A percentile compares a stretch with the other conserved stretches of the same genome.
These are phyloP conservation scores for Chrysemys picta DNA, from an alignment of 2,113 vertebrate genomes.

Conservation along the genomic window DNA sequence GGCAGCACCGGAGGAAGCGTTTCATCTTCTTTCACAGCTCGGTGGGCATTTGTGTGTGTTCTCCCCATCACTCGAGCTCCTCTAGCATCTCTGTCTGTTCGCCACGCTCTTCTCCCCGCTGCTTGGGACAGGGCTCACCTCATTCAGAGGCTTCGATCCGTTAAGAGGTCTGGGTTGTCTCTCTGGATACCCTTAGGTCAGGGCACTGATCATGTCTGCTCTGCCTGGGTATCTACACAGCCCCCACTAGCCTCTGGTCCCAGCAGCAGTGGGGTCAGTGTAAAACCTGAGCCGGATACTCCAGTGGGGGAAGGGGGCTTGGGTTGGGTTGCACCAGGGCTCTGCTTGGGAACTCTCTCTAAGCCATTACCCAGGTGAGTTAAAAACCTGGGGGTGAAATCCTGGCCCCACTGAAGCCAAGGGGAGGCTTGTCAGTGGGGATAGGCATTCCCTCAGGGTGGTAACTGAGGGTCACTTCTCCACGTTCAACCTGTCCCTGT, in stretches of 20 bases:
- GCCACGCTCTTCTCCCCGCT: not conserved
- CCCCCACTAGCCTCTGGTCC: fast-evolving
- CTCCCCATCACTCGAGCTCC: not conserved
- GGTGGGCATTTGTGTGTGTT: not conserved
- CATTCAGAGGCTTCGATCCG: not conserved
- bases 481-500: not conserved
- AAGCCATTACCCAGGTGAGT: fast-evolving
- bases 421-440: not conserved
- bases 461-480: not conserved
- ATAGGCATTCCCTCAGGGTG: not conserved
- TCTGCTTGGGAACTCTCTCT: not conserved
- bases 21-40: not conserved
- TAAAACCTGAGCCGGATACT: not conserved
- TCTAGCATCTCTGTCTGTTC: not conserved
- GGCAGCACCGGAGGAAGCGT: not conserved
- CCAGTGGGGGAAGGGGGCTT: not conserved
- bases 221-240: not conserved
- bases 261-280: not conserved
- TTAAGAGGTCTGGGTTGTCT: not conserved
- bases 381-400: not conserved
- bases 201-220: not conserved
- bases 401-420: not conserved
- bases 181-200: not conserved
- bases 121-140: not conserved
- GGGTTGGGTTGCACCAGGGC: not conserved